A percentile compares a stretch with the other conserved stretches of the same genome.
phyloP scores from a whole-genome alignment of 2,888 invertebrate species.

The Acleris literana region DNA sequence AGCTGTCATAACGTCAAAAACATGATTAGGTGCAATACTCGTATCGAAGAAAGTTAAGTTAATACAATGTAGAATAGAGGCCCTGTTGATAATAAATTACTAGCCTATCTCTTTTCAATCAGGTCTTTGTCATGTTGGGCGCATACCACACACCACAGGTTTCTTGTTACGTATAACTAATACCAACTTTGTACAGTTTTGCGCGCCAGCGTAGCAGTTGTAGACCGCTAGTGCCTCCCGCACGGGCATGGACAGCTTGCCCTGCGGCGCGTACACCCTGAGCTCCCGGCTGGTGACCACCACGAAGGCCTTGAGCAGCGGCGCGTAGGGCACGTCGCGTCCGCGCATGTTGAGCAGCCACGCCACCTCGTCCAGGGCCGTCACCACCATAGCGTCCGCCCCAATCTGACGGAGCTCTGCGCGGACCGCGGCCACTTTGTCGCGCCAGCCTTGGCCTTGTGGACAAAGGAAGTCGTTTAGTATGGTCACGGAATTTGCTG shows the following conservation, averaged over 20 bases:
- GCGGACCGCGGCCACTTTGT: slow-evolving; percentile 88
- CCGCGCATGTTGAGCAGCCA: slow-evolving; percentile 96
- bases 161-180: neutral
- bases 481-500: too few relatives aligned
- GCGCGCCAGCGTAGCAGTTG: slow-evolving; percentile 85
- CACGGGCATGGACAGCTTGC: slow-evolving; percentile 84
- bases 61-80: too few relatives aligned
- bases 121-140: too few relatives aligned
- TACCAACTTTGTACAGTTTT: slow-evolving; percentile 77
- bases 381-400: slow-evolving; percentile 91
- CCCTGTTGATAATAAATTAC: too few relatives aligned
- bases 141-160: neutral
- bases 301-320: slow-evolving; percentile 90
- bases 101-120: too few relatives aligned
- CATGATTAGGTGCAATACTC: too few relatives aligned
- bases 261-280: slow-evolving; percentile 87
- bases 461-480: neutral
- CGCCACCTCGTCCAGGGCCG: slow-evolving; percentile 92
- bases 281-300: slow-evolving; percentile 86
- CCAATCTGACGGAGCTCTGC: slow-evolving; percentile 83
- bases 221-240: slow-evolving; percentile 81
- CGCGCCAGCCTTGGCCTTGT: slow-evolving; percentile 88
- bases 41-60: too few relatives aligned
- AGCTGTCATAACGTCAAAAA: too few relatives aligned
- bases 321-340: slow-evolving; percentile 91